Evolutionary conservation across 1,140 invertebrate genomes (phyloP), one percentile per base, ranked within the genome.

Genomic region (Cotesia typhae): DNA sequence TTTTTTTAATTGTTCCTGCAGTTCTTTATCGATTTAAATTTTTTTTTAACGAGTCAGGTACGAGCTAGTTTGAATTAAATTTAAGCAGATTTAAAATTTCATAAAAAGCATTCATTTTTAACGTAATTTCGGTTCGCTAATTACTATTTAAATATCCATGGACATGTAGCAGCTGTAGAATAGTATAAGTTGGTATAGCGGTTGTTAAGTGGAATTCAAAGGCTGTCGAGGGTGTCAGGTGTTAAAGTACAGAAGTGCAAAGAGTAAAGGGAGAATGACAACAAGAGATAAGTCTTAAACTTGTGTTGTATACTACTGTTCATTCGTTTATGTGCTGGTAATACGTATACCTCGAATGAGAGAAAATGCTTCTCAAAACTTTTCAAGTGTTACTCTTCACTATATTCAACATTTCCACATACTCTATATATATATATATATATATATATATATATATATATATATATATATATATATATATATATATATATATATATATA

Each of bases 141-240:
- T 64, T 63, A 64, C 60, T 53, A 71, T 71, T 63, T 64, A 35
- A 64, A n/a, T 64, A 64, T 71, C 35, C 17, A 63, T 35, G 60
- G 37, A 41, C 53, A 38, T 53, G 35, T 68, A 53, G 35, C 67
- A 64, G 47, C 36, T 71, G 60, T 37, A 55, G 41, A 10, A 47
- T 47, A 47, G 41, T 47, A 47, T 10, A 6, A 6, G 41, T 47
- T 9, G 41, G 6, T 6, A 10, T 47, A 10, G 10, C 41, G 41
- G n/a, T 14, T 41, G 38, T 63, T 47, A 51, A 63, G 47, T 63
- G 55, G 17, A 71, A 64, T 71, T 63, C 41, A 51, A 64, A 71
- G 47, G 51, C 51, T 53, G 41, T 67, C 12, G 59, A 6, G 28
- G 59, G 17, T 61, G 59, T 36, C 35, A 61, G 35, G 17, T 57